Evolutionary conservation across 1,140 invertebrate genomes (phyloP).

Genomic region (Xylocopa sonorina): DNA sequence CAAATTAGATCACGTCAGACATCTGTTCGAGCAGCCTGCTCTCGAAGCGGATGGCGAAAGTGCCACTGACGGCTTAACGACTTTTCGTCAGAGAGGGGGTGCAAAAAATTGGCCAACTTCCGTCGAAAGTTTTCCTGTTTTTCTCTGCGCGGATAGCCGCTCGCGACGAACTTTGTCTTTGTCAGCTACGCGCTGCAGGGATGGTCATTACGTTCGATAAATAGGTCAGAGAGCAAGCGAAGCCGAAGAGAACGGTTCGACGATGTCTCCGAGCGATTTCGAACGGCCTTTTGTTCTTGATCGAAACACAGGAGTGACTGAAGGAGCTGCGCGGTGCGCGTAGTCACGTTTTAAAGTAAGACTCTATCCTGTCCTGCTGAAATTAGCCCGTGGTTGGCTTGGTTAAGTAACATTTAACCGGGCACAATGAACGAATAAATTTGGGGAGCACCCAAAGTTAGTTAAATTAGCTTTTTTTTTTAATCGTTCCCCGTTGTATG

Average conservation of each 20-base stretch:
- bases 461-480: too few species aligned
- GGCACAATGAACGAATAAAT: neutral
- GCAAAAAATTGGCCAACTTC: conserved; percentile 32
- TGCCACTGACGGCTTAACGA: conserved; percentile 47
- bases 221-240: neutral
- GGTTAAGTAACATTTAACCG: neutral
- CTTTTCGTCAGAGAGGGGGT: neutral
- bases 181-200: conserved; percentile 26
- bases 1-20: conserved; percentile 10
- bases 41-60: conserved; percentile 9
- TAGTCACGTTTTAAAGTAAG: too few species aligned
- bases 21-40: neutral
- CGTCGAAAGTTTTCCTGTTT: conserved; percentile 25
- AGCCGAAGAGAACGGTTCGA: neutral
- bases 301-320: too few species aligned
- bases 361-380: neutral
- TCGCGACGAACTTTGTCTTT: conserved; percentile 41
- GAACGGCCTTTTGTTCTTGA: conserved; percentile 1
- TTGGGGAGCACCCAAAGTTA: too few species aligned
- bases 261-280: too few species aligned
- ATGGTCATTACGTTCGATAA: conserved; percentile 40
- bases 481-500: too few species aligned
- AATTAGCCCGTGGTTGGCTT: neutral
- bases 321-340: too few species aligned
- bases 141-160: conserved; percentile 18